Evolutionary conservation across 2,113 vertebrate species (phyloP), one percentile per base, ranked within the genome.

Genomic region (Boulengeromyrus knoepffleri): DNA sequence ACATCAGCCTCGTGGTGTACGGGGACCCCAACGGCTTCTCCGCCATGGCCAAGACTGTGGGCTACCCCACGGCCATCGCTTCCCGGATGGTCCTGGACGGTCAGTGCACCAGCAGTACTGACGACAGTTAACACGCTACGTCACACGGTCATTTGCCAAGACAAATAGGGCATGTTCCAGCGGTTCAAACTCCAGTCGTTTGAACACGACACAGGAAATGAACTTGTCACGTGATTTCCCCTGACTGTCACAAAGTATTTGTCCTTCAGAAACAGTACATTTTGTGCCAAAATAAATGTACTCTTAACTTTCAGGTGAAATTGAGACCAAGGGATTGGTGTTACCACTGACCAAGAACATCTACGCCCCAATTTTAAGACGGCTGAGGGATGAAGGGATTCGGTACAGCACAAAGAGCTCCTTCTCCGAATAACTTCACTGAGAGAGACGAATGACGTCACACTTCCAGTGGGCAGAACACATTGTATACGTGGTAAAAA

Each of bases 1-100:
- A 95, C 80, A 93, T 98, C 27, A 96, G 96, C 92, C 94, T 99
- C 89, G 98, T 99, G 91, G 98, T 98, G 31, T 99, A 99, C 58
- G 98, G 98, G 0, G 97, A 99, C 9, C 92, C 95, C 89, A 96
- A 90, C 24, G 98, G 98, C 52, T 98, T 97, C 93, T 99, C 98
- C 5, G 98, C 98, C 17, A 99, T 99, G 99, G 98, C 98, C 90
- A 99, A 98, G 95, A 98, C 97, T 56, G 98, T 99, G 13, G 99
- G 99, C 8, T 97, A 98, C 90, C 98, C 99, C 0, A 93, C 96
- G 0, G 98, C 98, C 89, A 98, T 99, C 91, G 97, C 96, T 88
- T 97, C 99, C 50, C 97, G 96, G 91, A 99, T 99, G 99, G 89
- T 99, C 88, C 96, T 99, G 0, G 95, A 98, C 24, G 98, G 99